phyloP scores from a whole-genome alignment of 1,140 invertebrate species.

The Ganaspis sp. region DNA sequence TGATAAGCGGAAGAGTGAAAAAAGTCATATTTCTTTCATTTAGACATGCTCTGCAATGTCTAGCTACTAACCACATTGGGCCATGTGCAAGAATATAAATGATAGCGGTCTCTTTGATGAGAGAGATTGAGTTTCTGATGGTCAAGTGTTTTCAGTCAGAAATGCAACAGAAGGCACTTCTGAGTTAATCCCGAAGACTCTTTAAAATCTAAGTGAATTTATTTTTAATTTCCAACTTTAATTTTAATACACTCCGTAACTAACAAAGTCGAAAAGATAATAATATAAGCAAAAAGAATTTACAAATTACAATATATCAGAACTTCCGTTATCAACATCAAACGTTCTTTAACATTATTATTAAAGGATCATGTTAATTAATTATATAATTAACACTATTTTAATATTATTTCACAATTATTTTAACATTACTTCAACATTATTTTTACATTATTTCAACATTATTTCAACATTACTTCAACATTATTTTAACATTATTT shows the following conservation, averaged over 20 bases:
- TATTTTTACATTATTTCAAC: too few relatives aligned
- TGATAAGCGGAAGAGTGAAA: not conserved
- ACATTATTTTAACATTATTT: too few relatives aligned
- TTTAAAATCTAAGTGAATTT: constrained; percentile 25
- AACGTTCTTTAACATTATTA: too few relatives aligned
- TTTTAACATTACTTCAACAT: too few relatives aligned
- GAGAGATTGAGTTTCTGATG: constrained; percentile 47
- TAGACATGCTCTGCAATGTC: constrained; percentile 18
- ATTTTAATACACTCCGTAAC: not conserved
- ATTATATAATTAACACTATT: too few relatives aligned
- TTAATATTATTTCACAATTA: too few relatives aligned
- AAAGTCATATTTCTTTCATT: constrained; percentile 2
- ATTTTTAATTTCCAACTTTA: not conserved
- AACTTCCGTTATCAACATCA: too few relatives aligned
- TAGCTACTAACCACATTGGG: constrained; percentile 41
- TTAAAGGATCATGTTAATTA: too few relatives aligned
- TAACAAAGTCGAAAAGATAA: not conserved
- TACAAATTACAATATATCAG: too few relatives aligned
- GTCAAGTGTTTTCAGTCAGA: constrained; percentile 60
- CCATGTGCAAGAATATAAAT: constrained; percentile 66
- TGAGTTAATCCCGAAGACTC: not conserved
- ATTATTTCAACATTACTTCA: too few relatives aligned
- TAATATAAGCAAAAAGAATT: too few relatives aligned
- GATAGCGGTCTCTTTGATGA: constrained; percentile 68
- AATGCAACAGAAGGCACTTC: constrained; percentile 25